Evolutionary conservation across 2,113 vertebrate genomes (phyloP), one percentile per base, ranked within the genome.

Genomic region (Macaca fascicularis): DNA sequence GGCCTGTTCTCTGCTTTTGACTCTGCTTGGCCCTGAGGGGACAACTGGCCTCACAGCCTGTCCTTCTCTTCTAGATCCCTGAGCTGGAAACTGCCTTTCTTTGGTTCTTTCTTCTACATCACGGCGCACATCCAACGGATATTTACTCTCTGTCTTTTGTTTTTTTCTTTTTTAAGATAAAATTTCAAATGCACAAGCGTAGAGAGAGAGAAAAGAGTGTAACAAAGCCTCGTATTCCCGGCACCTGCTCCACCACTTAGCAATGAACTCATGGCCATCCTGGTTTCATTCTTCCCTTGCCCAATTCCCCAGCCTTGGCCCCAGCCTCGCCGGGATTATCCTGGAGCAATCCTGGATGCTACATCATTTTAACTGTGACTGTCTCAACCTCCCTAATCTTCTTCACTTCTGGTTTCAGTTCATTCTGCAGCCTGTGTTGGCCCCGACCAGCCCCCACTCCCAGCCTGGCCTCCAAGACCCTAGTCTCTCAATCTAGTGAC

Each of bases 11-110:
- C 35, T 72, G 40, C 74, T 57, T 35, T 4, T 16, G 25, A n/a
- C 1, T 5, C 9, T 67, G n/a, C 64, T 4, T 0, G 0, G 13
- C 59, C 50, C 11, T 0, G 11, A 12, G 43, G 55, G 30, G 14
- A 82, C 8, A 8, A 5, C 13, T 27, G 4, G 74, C 55, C 72
- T 59, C 59, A 19, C 35, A 6, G n/a, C 43, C 45, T 55, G 17
- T 30, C 20, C 10, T 35, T 70, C 12, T 16, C 17, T 25, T 22
- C 92, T 17, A 4, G 12, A 4, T 10, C 8, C 55, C 93, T 25
- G 23, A 61, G 55, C 67, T 76, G 50, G 38, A 74, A 20, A 35
- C 78, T 55, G 5, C 25, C 30, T 1, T 50, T 50, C 48, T 50
- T 40, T 10, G 3, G 38, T 25, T 55, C 84, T 40, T 83, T 43